These are phyloP conservation scores for Pogonophryne albipinna DNA, from an alignment of 2,797 vertebrate species.

Conservation along the genomic window DNA sequence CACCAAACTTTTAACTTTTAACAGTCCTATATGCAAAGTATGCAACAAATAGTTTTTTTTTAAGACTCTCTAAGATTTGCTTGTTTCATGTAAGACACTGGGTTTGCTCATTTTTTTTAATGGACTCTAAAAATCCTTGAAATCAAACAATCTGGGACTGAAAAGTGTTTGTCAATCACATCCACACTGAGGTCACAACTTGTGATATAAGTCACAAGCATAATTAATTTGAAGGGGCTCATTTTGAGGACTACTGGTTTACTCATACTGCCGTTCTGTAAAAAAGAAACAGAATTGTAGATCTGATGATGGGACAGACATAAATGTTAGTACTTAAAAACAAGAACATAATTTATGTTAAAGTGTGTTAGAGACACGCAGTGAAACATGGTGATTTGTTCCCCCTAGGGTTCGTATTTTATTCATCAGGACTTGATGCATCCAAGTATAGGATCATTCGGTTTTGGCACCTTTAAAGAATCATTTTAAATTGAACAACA, in stretches of 20 bases:
- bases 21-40: no score
- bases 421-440: constrained; percentile 88
- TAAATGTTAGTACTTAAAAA: constrained; percentile 9
- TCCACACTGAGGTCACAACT: not conserved
- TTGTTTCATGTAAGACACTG: not conserved
- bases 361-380: constrained; percentile 70
- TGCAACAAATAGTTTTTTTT: no score
- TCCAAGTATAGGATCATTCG: constrained; percentile 87
- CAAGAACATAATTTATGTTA: constrained; percentile 1
- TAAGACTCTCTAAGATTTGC: not conserved
- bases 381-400: constrained; percentile 75
- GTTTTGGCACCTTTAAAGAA: constrained; percentile 89
- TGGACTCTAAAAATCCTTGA: not conserved
- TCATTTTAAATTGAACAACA: constrained; percentile 86
- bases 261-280: not conserved
- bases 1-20: no score
- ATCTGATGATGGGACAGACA: constrained; percentile 16
- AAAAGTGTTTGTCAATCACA: not conserved
- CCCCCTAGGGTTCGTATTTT: constrained; percentile 86
- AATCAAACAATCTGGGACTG: not conserved
- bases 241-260: not conserved
- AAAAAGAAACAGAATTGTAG: not conserved
- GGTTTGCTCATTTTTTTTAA: not conserved
- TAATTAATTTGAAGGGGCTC: not conserved
- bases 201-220: not conserved